Percentiles rank a stretch among this genome's conserved stretches.
Conservation (phyloP, 2,113 vertebrate species). For the Mormoops blainvillei region DNA sequence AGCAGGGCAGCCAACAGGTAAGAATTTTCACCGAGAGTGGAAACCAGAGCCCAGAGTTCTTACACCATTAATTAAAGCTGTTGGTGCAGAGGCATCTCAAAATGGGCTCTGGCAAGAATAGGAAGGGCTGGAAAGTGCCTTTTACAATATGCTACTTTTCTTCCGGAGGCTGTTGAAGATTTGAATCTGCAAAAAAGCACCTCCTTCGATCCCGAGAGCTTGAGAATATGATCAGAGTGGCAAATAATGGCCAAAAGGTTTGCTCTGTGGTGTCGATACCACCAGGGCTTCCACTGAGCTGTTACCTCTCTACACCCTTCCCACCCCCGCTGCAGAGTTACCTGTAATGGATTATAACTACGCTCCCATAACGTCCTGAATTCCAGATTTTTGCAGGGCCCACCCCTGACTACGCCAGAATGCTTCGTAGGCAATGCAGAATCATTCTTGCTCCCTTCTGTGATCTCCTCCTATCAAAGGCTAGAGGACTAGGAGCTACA, state of each 20-base stretch:
- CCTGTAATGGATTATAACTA: background rate
- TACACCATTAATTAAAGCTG: background rate
- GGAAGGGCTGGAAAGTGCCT: background rate
- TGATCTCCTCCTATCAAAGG: background rate
- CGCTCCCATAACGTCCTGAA: background rate
- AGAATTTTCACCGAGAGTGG: background rate
- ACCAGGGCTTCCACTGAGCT: background rate
- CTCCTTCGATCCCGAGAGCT: background rate
- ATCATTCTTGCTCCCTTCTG: background rate
- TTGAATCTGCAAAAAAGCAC: background rate
- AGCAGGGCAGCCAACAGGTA: background rate
- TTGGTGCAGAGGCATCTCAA: background rate
- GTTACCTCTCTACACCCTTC: background rate
- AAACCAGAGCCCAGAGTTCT: background rate
- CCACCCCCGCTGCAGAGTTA: rapidly evolving
- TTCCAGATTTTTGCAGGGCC: background rate
- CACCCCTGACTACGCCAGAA: background rate
- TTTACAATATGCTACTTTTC: background rate
- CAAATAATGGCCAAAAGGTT: background rate
- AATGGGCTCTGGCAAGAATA: background rate
- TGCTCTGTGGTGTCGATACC: background rate
- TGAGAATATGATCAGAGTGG: background rate
- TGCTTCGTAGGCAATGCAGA: background rate
- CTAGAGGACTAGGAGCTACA: background rate
- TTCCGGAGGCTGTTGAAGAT: background rate